A percentile compares a stretch with the other conserved stretches of the same genome.
These are phyloP conservation scores for Bettongia penicillata DNA, from an alignment of 2,113 vertebrate species.

Conservation along the genomic window DNA sequence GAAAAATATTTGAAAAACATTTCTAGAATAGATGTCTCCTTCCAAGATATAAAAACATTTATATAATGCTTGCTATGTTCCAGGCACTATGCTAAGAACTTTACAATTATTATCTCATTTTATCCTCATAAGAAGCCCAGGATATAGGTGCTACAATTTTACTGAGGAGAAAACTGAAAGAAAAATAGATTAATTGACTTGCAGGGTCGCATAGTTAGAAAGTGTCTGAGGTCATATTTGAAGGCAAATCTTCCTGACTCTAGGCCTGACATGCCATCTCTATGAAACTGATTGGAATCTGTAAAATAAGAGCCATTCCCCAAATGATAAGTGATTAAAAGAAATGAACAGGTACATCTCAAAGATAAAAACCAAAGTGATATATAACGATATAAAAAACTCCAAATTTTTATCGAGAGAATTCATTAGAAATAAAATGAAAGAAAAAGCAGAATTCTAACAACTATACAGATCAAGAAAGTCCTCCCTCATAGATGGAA, in stretches of 20 bases:
- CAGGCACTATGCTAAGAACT: too few species aligned
- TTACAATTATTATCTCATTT: too few species aligned
- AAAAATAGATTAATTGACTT: not conserved
- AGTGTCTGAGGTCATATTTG: not conserved
- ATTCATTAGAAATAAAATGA: not conserved
- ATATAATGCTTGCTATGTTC: too few species aligned
- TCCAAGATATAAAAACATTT: too few species aligned
- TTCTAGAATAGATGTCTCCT: too few species aligned
- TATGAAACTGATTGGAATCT: not conserved
- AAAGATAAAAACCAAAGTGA: not conserved
- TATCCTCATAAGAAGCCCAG: too few species aligned
- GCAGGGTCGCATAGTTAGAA: not conserved
- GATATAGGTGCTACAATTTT: too few species aligned
- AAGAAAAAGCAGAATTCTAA: not conserved
- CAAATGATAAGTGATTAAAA: not conserved
- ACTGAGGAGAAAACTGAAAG: too few species aligned
- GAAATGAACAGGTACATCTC: not conserved
- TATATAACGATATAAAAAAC: not conserved
- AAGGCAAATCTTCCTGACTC: not conserved
- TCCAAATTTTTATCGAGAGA: not conserved
- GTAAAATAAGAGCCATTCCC: not conserved
- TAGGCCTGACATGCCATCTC: not conserved
- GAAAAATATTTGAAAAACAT: too few species aligned
- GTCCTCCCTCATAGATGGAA: not conserved
- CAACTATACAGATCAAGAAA: not conserved